Conservation (phyloP, 2,113 vertebrate genomes). For the Morone chrysops region DNA sequence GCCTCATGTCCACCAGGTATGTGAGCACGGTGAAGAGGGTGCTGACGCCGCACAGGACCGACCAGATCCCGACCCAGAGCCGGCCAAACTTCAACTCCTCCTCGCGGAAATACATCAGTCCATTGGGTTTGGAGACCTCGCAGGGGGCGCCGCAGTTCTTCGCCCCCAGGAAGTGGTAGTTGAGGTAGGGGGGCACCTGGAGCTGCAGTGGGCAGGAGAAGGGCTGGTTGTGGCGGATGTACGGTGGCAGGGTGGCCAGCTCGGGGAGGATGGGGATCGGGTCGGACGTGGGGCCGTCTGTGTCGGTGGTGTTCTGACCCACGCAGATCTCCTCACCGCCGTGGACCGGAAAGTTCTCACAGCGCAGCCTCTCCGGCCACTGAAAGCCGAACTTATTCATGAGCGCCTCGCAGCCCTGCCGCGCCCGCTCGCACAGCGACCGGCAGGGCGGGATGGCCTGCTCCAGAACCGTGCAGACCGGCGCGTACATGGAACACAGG, state of each 20-base stretch:
- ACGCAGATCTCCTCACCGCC: slow-evolving; percentile 90
- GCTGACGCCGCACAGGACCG: slow-evolving; percentile 90
- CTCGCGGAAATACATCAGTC: slow-evolving; percentile 93
- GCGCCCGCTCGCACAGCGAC: slow-evolving; percentile 88
- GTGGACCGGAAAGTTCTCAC: slow-evolving; percentile 89
- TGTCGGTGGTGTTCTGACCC: slow-evolving; percentile 89
- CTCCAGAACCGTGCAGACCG: slow-evolving; percentile 91
- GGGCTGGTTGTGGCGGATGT: slow-evolving; percentile 69
- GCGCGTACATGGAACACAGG: slow-evolving; percentile 91
- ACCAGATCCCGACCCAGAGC: slow-evolving; percentile 92
- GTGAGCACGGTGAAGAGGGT: slow-evolving; percentile 94
- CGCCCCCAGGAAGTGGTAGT: slow-evolving; percentile 91
- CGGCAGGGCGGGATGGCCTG: slow-evolving; percentile 90
- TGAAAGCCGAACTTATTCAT: slow-evolving; percentile 88
- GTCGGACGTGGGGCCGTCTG: slow-evolving; percentile 76
- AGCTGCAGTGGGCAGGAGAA: slow-evolving; percentile 93
- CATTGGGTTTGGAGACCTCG: slow-evolving; percentile 86
- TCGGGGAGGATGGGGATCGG: slow-evolving; percentile 80
- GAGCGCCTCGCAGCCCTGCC: slow-evolving; percentile 60
- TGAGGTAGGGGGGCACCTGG: slow-evolving; percentile 90
- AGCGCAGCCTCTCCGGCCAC: slow-evolving; percentile 89
- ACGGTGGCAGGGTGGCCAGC: slow-evolving; percentile 73
- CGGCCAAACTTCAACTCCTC: slow-evolving; percentile 91
- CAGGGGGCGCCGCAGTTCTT: slow-evolving; percentile 94
- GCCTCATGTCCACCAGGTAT: slow-evolving; percentile 90